Conservation (phyloP, 2,113 vertebrate genomes). For the Mesoclemmys tuberculata region DNA sequence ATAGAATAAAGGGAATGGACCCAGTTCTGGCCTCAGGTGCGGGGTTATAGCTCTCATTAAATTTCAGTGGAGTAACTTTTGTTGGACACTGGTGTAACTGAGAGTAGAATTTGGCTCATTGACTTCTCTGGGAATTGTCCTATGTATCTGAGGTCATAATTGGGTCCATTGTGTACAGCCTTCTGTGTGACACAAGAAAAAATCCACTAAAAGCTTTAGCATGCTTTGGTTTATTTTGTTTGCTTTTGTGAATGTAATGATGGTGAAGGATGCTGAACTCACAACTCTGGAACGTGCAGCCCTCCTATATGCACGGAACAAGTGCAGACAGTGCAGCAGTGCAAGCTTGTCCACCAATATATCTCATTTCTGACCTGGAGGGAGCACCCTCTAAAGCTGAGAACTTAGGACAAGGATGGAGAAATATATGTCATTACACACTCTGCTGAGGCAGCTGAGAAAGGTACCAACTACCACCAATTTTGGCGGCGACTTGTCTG, state of each 20-base stretch:
- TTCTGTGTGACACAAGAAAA: neutral
- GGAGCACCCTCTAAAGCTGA: neutral
- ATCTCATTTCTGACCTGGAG: neutral
- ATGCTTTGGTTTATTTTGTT: neutral
- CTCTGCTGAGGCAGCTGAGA: neutral
- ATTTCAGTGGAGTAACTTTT: neutral
- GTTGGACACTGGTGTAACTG: neutral
- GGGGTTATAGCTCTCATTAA: neutral
- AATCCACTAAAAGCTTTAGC: fast-evolving
- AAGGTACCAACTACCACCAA: neutral
- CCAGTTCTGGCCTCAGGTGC: neutral
- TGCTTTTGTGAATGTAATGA: neutral
- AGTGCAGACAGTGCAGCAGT: neutral
- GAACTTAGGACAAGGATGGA: fast-evolving
- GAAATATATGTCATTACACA: neutral
- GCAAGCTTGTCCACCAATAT: fast-evolving
- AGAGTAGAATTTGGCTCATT: neutral
- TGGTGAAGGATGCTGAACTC: neutral
- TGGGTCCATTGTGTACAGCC: too few relatives aligned
- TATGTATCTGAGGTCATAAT: neutral
- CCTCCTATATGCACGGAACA: neutral
- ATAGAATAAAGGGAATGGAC: neutral
- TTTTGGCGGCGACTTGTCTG: fast-evolving
- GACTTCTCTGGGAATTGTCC: neutral
- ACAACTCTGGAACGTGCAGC: neutral